A percentile compares a stretch with the other conserved stretches of the same genome.
Evolutionary conservation across 2,888 invertebrate species (phyloP).

Genomic region (Drosophila koepferae): DNA sequence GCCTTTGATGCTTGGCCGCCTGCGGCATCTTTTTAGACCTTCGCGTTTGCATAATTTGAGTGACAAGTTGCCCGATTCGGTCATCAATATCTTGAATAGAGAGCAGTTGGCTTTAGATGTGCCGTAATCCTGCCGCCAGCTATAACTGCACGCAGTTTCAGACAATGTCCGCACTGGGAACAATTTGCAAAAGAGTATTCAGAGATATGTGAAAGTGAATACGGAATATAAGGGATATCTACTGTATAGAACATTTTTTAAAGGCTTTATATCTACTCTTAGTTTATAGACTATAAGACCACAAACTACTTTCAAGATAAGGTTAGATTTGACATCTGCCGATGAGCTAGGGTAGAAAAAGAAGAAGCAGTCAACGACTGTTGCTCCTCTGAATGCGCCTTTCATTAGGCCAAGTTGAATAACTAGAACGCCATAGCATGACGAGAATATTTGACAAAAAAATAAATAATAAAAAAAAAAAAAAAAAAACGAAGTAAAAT

Average conservation of each 20-base stretch:
- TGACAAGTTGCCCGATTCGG: slow-evolving; percentile 57
- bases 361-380: slow-evolving; percentile 11
- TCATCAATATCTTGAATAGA: slow-evolving; percentile 35
- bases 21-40: slow-evolving; percentile 37
- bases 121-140: slow-evolving; percentile 41
- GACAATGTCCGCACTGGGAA: background rate
- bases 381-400: slow-evolving; percentile 42
- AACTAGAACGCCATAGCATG: slow-evolving; percentile 64
- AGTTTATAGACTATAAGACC: background rate
- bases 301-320: background rate
- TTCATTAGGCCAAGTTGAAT: slow-evolving; percentile 60
- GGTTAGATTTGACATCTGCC: slow-evolving; percentile 39
- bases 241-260: background rate
- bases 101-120: slow-evolving; percentile 34
- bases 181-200: slow-evolving; percentile 4
- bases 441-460: slow-evolving; percentile 62
- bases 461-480: slow-evolving; percentile 13
- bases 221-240: background rate
- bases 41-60: slow-evolving; percentile 48
- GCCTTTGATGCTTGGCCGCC: slow-evolving; percentile 28
- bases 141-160: slow-evolving; percentile 26
- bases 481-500: slow-evolving; percentile 6
- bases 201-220: background rate
- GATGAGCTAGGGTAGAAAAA: slow-evolving; percentile 22
- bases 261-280: background rate